These are phyloP conservation scores for Piscicola geometra DNA, from an alignment of 2,888 invertebrate species.

Conservation along the genomic window DNA sequence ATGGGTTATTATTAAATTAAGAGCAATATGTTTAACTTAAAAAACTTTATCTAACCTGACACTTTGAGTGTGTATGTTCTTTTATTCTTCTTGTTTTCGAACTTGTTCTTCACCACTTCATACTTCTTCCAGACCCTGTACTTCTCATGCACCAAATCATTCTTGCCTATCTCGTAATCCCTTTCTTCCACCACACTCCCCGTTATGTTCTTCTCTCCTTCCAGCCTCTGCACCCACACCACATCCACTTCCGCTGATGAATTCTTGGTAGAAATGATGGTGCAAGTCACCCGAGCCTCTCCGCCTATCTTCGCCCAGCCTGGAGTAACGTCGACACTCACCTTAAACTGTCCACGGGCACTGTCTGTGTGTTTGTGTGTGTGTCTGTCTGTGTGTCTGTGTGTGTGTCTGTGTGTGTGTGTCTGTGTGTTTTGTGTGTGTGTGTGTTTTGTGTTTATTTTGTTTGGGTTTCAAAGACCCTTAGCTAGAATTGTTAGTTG, in stretches of 20 bases:
- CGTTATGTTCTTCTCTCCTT: background rate
- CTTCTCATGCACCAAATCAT: constrained; percentile 13
- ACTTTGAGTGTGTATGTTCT: background rate
- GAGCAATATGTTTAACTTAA: background rate
- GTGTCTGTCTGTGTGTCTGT: background rate
- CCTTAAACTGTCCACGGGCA: constrained; percentile 11
- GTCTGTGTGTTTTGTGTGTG: constrained; percentile 8
- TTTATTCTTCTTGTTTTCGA: background rate
- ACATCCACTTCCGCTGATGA: background rate
- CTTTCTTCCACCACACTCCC: background rate
- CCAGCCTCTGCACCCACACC: background rate
- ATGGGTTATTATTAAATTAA: background rate
- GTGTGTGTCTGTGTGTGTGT: constrained; percentile 19
- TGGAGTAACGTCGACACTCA: constrained; percentile 1
- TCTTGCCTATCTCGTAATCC: constrained; percentile 22
- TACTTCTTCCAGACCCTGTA: constrained; percentile 17
- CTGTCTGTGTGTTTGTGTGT: background rate
- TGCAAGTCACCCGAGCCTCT: constrained; percentile 7
- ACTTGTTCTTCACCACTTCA: background rate
- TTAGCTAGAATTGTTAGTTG: too few species aligned
- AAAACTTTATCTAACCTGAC: background rate
- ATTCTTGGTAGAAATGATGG: background rate
- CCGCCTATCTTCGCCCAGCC: background rate
- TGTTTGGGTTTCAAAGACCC: too few species aligned
- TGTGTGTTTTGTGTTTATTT: too few species aligned